Evolutionary conservation across 2,113 vertebrate species (phyloP), one percentile per base, ranked within the genome.

Genomic region (Hypomesus transpacificus): DNA sequence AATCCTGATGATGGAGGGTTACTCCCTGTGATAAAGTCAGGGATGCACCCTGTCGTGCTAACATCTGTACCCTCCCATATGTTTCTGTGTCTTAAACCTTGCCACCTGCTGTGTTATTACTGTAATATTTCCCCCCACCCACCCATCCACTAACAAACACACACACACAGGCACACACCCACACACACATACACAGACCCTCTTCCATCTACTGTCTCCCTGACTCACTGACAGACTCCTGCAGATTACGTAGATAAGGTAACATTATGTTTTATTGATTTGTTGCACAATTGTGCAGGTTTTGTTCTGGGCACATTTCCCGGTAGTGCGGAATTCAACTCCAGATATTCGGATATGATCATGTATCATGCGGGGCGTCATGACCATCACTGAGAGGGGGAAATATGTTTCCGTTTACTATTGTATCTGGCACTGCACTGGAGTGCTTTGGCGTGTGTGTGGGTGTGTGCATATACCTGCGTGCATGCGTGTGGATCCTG

Each of bases 41-140:
- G 90, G 91, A 92, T 92, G 91, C 89, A 87, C 93, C 93, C 93
- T 86, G 92, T 94, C 91, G 94, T 93, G 94, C 88, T 91, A 91
- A 92, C 94, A 94, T 94, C 93, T 94, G 93, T 92, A 95, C 94
- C 93, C 94, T 92, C 93, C 92, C 93, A 94, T 94, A 92, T 94
- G 93, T 93, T 94, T 93, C 73, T 91, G 92, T 92, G 92, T 94
- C 94, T 93, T 94, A 93, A 94, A 94, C 93, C 93, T 93, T 94
- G 93, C 94, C 93, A 92, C 94, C 93, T 93, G 93, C 93, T 94
- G 94, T 94, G 94, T 95, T 93, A 95, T 94, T 94, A 46, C 39
- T 46, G 39, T 46, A 94, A 95, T 94, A 94, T 94, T 94, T 93
- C 94, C 94, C 93, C 93, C 93, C 93, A 93, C 93, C 91, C 76